Percentiles rank a stretch among this genome's conserved stretches.
These are phyloP conservation scores for Eira barbara DNA, from an alignment of 2,113 vertebrate species.

Conservation along the genomic window DNA sequence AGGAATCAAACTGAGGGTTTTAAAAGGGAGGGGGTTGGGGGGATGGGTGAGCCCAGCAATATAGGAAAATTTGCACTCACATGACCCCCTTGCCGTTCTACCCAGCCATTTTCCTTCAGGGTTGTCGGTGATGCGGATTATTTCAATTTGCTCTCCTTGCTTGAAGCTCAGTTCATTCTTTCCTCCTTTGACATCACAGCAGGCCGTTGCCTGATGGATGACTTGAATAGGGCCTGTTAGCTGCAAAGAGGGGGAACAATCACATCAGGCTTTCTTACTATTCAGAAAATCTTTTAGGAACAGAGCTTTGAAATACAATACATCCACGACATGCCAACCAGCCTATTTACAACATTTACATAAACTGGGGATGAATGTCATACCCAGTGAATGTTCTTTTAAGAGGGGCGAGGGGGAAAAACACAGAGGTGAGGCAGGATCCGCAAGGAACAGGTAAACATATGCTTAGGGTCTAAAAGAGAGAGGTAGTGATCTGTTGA, in stretches of 20 bases:
- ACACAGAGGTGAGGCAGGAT: background rate
- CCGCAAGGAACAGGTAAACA: background rate
- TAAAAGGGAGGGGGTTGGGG: too few species aligned
- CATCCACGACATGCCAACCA: background rate
- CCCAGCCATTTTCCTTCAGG: constrained; percentile 96
- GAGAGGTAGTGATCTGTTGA: background rate
- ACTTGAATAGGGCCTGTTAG: constrained; percentile 86
- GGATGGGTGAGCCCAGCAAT: too few species aligned
- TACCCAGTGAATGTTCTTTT: background rate
- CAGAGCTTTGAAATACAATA: background rate
- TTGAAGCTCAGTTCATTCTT: constrained; percentile 91
- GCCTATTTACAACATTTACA: background rate
- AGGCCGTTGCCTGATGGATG: constrained; percentile 88
- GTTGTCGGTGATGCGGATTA: constrained; percentile 92
- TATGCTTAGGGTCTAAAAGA: background rate
- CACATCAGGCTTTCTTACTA: background rate
- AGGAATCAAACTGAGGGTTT: too few species aligned
- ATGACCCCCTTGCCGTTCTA: constrained; percentile 85
- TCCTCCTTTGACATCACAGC: constrained; percentile 85
- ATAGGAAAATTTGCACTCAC: constrained; percentile 81
- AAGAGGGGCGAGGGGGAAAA: background rate
- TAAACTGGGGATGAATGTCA: background rate
- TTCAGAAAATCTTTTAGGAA: background rate
- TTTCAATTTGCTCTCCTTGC: constrained; percentile 91
- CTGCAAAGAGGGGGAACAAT: constrained; percentile 75